phyloP scores from a whole-genome alignment of 1,140 invertebrate species.

The Sitophilus oryzae region DNA sequence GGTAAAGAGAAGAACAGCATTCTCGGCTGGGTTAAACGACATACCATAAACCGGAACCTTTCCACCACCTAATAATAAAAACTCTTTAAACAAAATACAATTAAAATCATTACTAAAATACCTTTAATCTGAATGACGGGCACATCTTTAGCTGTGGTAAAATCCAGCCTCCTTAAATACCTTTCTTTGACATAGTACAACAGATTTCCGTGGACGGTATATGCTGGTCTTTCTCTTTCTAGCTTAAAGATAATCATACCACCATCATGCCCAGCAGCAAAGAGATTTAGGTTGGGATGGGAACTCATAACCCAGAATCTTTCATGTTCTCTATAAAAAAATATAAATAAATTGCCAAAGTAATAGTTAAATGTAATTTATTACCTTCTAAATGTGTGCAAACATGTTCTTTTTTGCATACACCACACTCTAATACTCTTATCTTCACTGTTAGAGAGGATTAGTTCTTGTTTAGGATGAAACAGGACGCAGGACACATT shows the following conservation, averaged over 20 bases:
- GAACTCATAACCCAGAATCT: constrained; percentile 93
- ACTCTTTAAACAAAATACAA: neutral
- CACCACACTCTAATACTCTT: constrained; percentile 98
- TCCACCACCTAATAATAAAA: constrained; percentile 49
- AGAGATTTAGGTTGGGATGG: constrained; percentile 81
- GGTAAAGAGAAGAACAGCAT: constrained; percentile 79
- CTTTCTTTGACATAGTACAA: constrained; percentile 96
- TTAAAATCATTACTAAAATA: neutral
- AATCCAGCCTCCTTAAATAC: constrained; percentile 85
- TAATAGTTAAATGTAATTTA: constrained; percentile 1
- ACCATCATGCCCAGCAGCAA: constrained; percentile 93
- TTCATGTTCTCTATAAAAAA: constrained; percentile 75
- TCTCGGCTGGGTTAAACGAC: constrained; percentile 95
- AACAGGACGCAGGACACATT: constrained; percentile 98
- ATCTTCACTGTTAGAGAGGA: constrained; percentile 97
- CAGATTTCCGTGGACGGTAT: constrained; percentile 87
- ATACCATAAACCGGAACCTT: constrained; percentile 75
- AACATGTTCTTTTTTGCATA: constrained; percentile 93
- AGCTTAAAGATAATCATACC: constrained; percentile 71
- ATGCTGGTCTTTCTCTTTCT: constrained; percentile 93
- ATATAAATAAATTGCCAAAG: neutral
- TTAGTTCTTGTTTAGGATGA: constrained; percentile 94
- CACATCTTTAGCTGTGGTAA: constrained; percentile 87
- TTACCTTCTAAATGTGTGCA: constrained; percentile 80
- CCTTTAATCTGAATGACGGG: constrained; percentile 86